phyloP scores from a whole-genome alignment of 1,140 invertebrate genomes.

The Drosophila murphyi region DNA sequence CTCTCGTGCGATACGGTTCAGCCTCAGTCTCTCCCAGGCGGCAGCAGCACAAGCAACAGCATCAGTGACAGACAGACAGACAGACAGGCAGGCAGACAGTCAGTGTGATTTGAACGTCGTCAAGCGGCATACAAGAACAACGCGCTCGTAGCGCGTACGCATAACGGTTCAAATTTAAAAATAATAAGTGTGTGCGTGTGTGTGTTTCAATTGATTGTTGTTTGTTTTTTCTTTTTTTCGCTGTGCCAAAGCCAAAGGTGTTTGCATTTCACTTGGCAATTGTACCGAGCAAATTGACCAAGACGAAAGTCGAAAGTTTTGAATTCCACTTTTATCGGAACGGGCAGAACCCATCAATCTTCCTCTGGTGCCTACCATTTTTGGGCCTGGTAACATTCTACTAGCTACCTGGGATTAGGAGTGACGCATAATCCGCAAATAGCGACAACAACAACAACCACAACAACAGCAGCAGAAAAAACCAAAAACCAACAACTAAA shows the following conservation, averaged over 20 bases:
- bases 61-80: conserved; percentile 35
- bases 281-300: conserved; percentile 18
- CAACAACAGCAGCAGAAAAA: background rate
- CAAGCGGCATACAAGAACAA: conserved; percentile 26
- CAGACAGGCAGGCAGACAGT: conserved; percentile 25
- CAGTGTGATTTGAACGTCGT: conserved; percentile 25
- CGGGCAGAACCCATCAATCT: conserved; percentile 7
- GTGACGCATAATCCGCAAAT: conserved; percentile 28
- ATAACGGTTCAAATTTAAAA: conserved; percentile 44
- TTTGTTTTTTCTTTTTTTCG: conserved; percentile 29
- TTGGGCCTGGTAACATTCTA: conserved; percentile 27
- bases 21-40: conserved; percentile 27
- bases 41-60: conserved; percentile 20
- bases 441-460: conserved; percentile 28
- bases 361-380: background rate
- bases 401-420: conserved; percentile 46
- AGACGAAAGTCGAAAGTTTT: conserved; percentile 19
- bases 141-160: conserved; percentile 32
- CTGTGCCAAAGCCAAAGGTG: conserved; percentile 36
- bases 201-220: conserved; percentile 21
- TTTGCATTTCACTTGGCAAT: conserved; percentile 13
- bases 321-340: conserved; percentile 17
- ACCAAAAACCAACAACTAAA: background rate
- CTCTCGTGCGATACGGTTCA: conserved; percentile 74
- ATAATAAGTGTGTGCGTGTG: conserved; percentile 22